Evolutionary conservation across 2,113 vertebrate species (phyloP).

Genomic region (Phalacrocorax brasilianus): DNA sequence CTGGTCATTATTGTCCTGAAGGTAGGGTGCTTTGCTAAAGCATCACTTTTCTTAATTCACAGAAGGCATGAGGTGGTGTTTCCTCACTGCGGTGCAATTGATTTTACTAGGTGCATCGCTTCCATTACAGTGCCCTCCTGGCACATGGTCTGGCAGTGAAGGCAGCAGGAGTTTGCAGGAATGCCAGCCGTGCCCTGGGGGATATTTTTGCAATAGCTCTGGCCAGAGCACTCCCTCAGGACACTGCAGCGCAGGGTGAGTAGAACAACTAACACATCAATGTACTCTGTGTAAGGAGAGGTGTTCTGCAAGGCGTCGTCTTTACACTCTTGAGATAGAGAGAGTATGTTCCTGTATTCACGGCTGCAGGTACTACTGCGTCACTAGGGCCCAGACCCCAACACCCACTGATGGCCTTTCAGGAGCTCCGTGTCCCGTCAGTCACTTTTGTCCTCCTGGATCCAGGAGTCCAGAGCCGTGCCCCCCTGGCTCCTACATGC

Average conservation of each 20-base stretch:
- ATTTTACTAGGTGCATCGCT: conserved; percentile 70
- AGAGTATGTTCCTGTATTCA: not conserved
- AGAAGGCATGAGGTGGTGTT: fast-evolving
- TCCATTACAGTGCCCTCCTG: conserved; percentile 78
- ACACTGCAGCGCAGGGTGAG: conserved; percentile 79
- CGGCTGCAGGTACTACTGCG: conserved; percentile 52
- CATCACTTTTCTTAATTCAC: fast-evolving
- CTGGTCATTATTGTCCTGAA: conserved; percentile 85
- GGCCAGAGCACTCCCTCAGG: conserved; percentile 75
- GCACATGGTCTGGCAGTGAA: conserved; percentile 80
- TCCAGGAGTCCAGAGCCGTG: conserved; percentile 70
- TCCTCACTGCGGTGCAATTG: not conserved
- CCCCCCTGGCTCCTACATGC: conserved; percentile 77
- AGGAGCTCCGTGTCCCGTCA: conserved; percentile 76
- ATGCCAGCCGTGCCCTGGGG: conserved; percentile 77
- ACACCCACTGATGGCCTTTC: conserved; percentile 69
- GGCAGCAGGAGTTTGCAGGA: conserved; percentile 66
- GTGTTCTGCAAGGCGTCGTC: not conserved
- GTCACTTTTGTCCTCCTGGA: conserved; percentile 80
- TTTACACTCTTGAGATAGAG: not conserved
- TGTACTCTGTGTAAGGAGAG: not conserved
- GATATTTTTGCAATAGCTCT: conserved; percentile 75
- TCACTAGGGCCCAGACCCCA: not conserved
- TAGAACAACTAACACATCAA: fast-evolving
- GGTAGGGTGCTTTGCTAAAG: conserved; percentile 65